Evolutionary conservation across 2,113 vertebrate species (phyloP).

Genomic region (Capra hircus): DNA sequence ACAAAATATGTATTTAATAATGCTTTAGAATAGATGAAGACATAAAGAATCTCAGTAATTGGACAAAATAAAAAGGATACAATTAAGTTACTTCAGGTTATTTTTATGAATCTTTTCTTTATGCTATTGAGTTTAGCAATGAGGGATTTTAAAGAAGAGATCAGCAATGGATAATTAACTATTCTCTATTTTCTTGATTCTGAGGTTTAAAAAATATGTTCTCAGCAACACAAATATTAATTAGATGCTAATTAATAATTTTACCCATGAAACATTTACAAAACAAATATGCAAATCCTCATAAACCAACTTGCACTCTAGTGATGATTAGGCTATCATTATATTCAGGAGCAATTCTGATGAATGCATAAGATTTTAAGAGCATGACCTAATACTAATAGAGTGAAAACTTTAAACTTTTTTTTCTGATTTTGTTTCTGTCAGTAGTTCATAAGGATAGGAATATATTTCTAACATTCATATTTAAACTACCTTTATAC

Average conservation of each 20-base stretch:
- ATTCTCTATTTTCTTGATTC: slow-evolving; percentile 69
- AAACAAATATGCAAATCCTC: slow-evolving; percentile 69
- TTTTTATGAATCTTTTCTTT: slow-evolving; percentile 61
- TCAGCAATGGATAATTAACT: slow-evolving; percentile 55
- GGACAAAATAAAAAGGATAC: slow-evolving; percentile 40
- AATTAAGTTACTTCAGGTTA: slow-evolving; percentile 57
- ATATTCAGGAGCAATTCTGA: slow-evolving; percentile 47
- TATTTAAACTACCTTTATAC: slow-evolving; percentile 10
- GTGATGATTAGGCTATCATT: slow-evolving; percentile 63
- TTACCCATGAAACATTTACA: slow-evolving; percentile 65
- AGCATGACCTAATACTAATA: slow-evolving; percentile 65
- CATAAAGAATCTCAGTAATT: slow-evolving; percentile 51
- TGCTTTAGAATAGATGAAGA: slow-evolving; percentile 21
- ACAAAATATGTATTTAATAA: slow-evolving; percentile 64
- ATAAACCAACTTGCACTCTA: slow-evolving; percentile 57
- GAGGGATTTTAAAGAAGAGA: slow-evolving; percentile 42
- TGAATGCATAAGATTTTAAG: slow-evolving; percentile 38
- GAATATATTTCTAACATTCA: not conserved
- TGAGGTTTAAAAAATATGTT: slow-evolving; percentile 64
- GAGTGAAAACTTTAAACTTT: slow-evolving; percentile 46
- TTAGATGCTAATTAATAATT: slow-evolving; percentile 75
- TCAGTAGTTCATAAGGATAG: slow-evolving; percentile 55
- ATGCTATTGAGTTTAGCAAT: slow-evolving; percentile 54
- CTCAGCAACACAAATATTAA: slow-evolving; percentile 67
- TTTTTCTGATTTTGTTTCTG: slow-evolving; percentile 39